Evolutionary conservation across 2,113 vertebrate species (phyloP).

Genomic region (Hoplias malabaricus): DNA sequence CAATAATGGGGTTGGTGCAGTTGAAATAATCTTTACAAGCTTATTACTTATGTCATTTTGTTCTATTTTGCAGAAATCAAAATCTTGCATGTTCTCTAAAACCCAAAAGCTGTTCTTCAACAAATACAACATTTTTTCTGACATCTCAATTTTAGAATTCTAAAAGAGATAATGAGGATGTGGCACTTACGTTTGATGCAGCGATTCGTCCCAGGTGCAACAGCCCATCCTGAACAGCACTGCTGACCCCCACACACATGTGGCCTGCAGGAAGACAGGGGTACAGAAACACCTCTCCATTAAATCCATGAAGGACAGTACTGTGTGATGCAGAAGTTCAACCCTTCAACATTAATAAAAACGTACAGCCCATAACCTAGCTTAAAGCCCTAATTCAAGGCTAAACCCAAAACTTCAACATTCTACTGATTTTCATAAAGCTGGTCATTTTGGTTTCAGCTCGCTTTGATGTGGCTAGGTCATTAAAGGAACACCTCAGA

Average conservation of each 20-base stretch:
- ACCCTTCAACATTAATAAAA: conserved; percentile 36
- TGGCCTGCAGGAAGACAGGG: conserved; percentile 73
- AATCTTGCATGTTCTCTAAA: no score
- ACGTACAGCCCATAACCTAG: not conserved
- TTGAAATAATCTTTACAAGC: no score
- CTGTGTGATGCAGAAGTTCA: not conserved
- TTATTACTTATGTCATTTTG: no score
- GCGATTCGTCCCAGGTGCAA: conserved; percentile 84
- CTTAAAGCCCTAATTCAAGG: conserved; percentile 4
- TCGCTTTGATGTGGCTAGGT: conserved; percentile 51
- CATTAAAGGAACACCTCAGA: conserved; percentile 56
- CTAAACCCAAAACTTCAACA: conserved; percentile 33
- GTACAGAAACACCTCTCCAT: conserved; percentile 9
- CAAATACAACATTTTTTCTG: not conserved
- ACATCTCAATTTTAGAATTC: not conserved
- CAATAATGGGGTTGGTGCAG: no score
- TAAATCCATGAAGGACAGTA: not conserved
- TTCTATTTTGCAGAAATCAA: no score
- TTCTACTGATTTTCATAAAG: conserved; percentile 38
- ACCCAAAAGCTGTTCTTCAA: not conserved
- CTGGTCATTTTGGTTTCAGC: conserved; percentile 44
- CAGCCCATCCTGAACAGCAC: conserved; percentile 92
- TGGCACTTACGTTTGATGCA: conserved; percentile 94
- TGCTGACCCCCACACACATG: conserved; percentile 92
- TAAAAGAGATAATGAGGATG: not conserved